Evolutionary conservation across 2,888 invertebrate species (phyloP), one percentile per base, ranked within the genome.

Genomic region (Callyntrura sp.): DNA sequence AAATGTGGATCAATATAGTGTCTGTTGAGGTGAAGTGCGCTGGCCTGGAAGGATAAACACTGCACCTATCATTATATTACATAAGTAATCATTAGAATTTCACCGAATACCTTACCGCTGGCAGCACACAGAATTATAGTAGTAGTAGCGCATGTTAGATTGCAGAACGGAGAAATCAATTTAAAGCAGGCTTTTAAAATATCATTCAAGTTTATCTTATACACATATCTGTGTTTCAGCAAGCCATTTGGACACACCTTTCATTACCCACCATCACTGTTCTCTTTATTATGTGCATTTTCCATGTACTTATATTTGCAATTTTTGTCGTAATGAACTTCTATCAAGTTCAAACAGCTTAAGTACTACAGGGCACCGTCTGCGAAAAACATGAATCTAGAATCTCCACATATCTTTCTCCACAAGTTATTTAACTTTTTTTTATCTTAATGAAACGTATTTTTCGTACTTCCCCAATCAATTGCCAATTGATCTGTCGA

Each of bases 151-250:
- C 12, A 14, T 35, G 76, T 20, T 60, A n/a, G 14, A 43, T 6
- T 9, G 62, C 5, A 9, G 0, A 20, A 55, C 14, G 5, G 48
- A 65, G 51, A 68, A 87, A 87, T 87, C 87, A 81, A 68, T 87
- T 57, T 55, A 70, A 79, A 87, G 68, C 68, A 57, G 68, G 81
- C 81, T 81, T 81, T 87, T 78, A 14, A 20, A 73, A 73, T 43
- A 73, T 17, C 70, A 73, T 73, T 43, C 14, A 14, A 4, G 25
- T 35, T 68, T 62, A 78, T 55, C 55, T 76, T 25, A 62, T 25
- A 28, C 25, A 62, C 9, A 62, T 25, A 20, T 28, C 20, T 25
- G 25, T 62, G 62, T 28, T 60, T 25, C 2, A n/a, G 5, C 35
- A 35, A 17, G 62, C 68, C 68, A 43, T 68, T 35, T 43, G 35